A percentile compares a stretch with the other conserved stretches of the same genome.
Evolutionary conservation across 2,888 invertebrate species (phyloP).

Genomic region (Toxonevra muliebris): DNA sequence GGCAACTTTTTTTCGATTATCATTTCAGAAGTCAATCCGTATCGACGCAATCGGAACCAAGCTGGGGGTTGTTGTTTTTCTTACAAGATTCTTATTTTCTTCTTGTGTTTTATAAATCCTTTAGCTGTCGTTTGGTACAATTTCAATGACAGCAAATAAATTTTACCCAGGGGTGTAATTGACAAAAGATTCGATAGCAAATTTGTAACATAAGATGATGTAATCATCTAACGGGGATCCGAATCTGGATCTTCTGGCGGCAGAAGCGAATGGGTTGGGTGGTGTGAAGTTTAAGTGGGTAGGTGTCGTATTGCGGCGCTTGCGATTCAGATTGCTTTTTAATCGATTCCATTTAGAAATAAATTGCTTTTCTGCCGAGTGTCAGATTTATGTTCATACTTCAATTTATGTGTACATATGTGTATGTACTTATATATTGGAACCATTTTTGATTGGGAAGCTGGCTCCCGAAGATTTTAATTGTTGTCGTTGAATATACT

Average conservation of each 20-base stretch:
- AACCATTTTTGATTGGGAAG: conserved; percentile 24
- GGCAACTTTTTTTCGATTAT: no score
- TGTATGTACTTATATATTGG: conserved; percentile 34
- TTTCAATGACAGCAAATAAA: conserved; percentile 61
- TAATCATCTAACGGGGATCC: conserved; percentile 12
- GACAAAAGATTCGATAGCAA: conserved; percentile 60
- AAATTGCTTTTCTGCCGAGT: conserved; percentile 58
- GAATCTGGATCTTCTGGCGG: conserved; percentile 30
- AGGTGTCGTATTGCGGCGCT: conserved; percentile 56
- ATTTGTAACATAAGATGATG: conserved; percentile 51
- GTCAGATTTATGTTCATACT: conserved; percentile 18
- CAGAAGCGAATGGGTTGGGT: conserved; percentile 36
- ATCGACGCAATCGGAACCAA: no score
- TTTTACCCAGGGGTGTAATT: conserved; percentile 65
- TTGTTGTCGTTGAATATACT: no score
- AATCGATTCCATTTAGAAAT: conserved; percentile 65
- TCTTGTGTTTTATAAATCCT: conserved; percentile 51
- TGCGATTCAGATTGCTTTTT: conserved; percentile 63
- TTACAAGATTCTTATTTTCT: background rate
- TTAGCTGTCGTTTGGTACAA: conserved; percentile 54
- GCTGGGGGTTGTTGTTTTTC: no score
- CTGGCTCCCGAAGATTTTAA: conserved; percentile 28
- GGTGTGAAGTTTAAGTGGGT: conserved; percentile 22
- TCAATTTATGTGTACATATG: conserved; percentile 21
- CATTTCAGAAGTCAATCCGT: no score